Conservation (phyloP, 1,140 invertebrate species). For the Steinernema feltiae region DNA sequence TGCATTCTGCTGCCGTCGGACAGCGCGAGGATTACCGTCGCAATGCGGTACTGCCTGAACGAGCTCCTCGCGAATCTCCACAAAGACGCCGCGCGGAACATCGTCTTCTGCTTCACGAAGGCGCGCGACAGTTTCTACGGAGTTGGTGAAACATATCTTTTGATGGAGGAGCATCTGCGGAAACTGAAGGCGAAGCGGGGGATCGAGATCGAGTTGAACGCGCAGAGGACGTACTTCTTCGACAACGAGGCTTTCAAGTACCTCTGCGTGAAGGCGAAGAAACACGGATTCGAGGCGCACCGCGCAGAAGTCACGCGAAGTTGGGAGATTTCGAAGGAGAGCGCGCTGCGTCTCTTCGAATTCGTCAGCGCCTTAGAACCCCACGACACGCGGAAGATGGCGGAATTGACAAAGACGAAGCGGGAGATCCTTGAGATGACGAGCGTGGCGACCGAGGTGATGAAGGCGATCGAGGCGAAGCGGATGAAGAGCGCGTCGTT, state of each 20-base stretch:
- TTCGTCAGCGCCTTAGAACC: neutral
- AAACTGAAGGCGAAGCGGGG: constrained; percentile 16
- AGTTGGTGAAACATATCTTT: constrained; percentile 25
- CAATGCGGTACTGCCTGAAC: constrained; percentile 49
- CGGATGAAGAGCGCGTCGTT: neutral
- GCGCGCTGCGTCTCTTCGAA: neutral
- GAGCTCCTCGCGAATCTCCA: constrained; percentile 40
- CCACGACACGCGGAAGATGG: neutral
- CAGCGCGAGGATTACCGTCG: constrained; percentile 21
- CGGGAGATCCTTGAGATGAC: neutral
- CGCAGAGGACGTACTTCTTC: constrained; percentile 23
- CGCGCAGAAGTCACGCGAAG: constrained; percentile 18
- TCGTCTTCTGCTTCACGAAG: constrained; percentile 43
- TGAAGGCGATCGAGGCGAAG: neutral
- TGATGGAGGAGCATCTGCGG: constrained; percentile 8
- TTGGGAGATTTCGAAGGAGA: constrained; percentile 21
- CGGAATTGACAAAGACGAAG: neutral
- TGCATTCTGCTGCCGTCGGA: constrained; percentile 50
- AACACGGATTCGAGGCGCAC: constrained; percentile 13
- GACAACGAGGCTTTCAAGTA: constrained; percentile 38
- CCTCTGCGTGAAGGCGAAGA: constrained; percentile 17
- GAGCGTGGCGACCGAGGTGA: neutral
- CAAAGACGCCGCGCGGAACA: constrained; percentile 37
- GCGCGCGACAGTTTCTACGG: constrained; percentile 34
- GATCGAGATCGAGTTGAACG: constrained; percentile 19